phyloP scores from a whole-genome alignment of 2,888 invertebrate species.

The Heteromurus nitidus region DNA sequence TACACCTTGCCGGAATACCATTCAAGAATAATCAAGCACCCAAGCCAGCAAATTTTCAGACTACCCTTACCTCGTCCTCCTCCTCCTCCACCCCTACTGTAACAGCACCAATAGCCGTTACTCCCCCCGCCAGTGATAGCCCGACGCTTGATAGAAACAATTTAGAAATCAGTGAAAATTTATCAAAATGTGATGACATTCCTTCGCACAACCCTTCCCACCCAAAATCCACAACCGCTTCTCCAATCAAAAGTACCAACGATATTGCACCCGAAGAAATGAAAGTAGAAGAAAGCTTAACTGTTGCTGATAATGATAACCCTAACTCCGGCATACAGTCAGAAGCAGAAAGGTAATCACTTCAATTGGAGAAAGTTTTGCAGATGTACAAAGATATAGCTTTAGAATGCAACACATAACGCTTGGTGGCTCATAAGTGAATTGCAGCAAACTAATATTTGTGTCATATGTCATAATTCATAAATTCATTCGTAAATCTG shows the following conservation, averaged over 20 bases:
- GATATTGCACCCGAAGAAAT: background rate
- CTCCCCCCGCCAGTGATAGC: background rate
- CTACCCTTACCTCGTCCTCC: conserved; percentile 41
- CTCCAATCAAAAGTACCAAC: background rate
- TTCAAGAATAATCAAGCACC: conserved; percentile 53
- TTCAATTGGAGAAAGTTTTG: background rate
- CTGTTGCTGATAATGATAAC: conserved; percentile 4
- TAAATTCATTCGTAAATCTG: no score
- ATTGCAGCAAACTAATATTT: no score
- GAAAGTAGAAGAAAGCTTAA: background rate
- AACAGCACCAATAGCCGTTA: background rate
- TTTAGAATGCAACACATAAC: background rate
- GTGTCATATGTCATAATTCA: no score
- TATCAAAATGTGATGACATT: background rate
- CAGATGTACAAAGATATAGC: no score
- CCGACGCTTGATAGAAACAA: background rate
- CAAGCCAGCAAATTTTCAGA: conserved; percentile 41
- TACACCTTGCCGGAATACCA: conserved; percentile 36
- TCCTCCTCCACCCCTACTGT: conserved; percentile 4
- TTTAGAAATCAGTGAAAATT: no score
- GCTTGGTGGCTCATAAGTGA: no score
- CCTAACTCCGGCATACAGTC: conserved; percentile 1
- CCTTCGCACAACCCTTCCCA: background rate
- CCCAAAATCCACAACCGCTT: background rate
- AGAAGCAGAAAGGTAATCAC: conserved; percentile 33